Evolutionary conservation across 2,888 invertebrate genomes (phyloP).

Genomic region (Linyphia triangularis): DNA sequence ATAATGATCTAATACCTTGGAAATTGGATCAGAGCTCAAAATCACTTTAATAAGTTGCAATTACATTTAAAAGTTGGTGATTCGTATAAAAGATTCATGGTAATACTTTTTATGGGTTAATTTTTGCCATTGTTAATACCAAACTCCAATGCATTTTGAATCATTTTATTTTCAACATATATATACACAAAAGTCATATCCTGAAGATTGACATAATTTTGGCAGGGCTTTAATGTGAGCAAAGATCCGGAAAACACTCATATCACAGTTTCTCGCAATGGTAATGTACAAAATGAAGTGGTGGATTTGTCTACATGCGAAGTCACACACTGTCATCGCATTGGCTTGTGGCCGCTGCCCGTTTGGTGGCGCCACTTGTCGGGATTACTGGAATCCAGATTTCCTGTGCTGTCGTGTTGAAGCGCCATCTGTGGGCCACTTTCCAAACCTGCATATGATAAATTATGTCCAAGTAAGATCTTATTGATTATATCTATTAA

Average conservation of each 20-base stretch:
- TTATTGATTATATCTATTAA: no score
- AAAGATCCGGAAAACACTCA: slow-evolving; percentile 26
- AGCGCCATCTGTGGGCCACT: slow-evolving; percentile 1
- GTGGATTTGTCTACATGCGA: neutral
- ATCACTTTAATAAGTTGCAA: no score
- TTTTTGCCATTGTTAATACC: no score
- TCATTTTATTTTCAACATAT: slow-evolving; percentile 36
- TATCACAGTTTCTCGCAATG: slow-evolving; percentile 50
- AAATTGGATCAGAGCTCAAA: no score
- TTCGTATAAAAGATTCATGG: no score
- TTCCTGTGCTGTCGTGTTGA: neutral
- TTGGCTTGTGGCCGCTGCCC: slow-evolving; percentile 34
- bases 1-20: no score
- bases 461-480: no score
- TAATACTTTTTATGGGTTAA: no score
- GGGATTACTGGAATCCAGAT: slow-evolving; percentile 1
- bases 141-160: neutral
- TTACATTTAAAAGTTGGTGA: no score
- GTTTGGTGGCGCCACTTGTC: slow-evolving; percentile 46
- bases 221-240: slow-evolving; percentile 49
- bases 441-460: slow-evolving; percentile 34
- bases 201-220: slow-evolving; percentile 27
- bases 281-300: slow-evolving; percentile 42
- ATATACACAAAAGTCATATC: slow-evolving; percentile 14
- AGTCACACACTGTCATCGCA: slow-evolving; percentile 55